Evolutionary conservation across 2,888 invertebrate genomes (phyloP).

Genomic region (Ormyrus pomaceus): DNA sequence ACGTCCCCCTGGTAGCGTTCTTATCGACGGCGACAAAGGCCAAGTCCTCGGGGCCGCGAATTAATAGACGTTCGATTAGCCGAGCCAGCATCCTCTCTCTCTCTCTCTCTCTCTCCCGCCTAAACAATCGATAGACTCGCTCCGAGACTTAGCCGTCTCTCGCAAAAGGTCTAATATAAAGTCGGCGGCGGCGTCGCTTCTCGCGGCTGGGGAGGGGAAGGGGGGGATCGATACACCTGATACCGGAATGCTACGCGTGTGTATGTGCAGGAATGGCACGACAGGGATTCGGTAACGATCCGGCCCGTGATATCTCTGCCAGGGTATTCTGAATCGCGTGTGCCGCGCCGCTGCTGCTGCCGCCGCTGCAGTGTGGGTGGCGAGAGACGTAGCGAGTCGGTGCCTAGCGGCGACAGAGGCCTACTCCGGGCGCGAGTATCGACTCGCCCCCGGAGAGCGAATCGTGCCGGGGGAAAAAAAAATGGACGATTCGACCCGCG

Average conservation of each 20-base stretch:
- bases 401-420: slow-evolving; percentile 39
- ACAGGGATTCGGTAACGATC: slow-evolving; percentile 65
- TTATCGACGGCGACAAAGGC: slow-evolving; percentile 9
- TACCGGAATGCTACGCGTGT: slow-evolving; percentile 40
- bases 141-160: too few relatives aligned
- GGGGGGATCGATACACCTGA: slow-evolving; percentile 36
- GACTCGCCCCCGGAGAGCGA: slow-evolving; percentile 20
- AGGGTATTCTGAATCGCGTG: slow-evolving; percentile 62
- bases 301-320: slow-evolving; percentile 65
- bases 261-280: slow-evolving; percentile 57
- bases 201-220: not conserved
- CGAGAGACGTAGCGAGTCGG: slow-evolving; percentile 1
- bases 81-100: not conserved
- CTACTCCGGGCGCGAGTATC: not conserved
- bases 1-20: not conserved
- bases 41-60: not conserved
- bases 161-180: too few relatives aligned
- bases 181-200: not conserved
- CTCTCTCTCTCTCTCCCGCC: not conserved
- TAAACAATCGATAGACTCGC: too few relatives aligned
- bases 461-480: slow-evolving; percentile 12
- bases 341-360: slow-evolving; percentile 14
- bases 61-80: slow-evolving; percentile 21
- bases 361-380: not conserved
- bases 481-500: too few relatives aligned